phyloP scores from a whole-genome alignment of 2,888 invertebrate species.

The Platycheirus rosarum region DNA sequence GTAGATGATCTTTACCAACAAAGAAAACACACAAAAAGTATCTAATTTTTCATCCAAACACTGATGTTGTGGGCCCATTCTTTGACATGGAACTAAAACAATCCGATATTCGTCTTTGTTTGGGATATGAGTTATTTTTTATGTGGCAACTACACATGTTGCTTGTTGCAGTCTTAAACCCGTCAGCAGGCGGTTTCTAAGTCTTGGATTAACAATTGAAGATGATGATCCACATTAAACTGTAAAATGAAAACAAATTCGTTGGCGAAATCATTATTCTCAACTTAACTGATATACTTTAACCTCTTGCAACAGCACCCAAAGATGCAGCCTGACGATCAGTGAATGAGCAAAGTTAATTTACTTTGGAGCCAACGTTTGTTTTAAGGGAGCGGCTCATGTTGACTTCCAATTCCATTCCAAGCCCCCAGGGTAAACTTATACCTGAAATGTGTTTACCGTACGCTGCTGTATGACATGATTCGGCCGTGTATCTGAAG shows the following conservation, averaged over 20 bases:
- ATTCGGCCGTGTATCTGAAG: constrained; percentile 63
- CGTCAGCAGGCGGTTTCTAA: too few species aligned
- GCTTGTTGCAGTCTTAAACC: not conserved
- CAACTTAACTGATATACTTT: constrained; percentile 24
- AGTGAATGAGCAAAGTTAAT: constrained; percentile 43
- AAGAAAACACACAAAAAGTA: constrained; percentile 50
- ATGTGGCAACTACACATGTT: constrained; percentile 9
- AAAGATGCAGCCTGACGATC: constrained; percentile 23
- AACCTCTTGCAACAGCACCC: not conserved
- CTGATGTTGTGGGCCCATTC: constrained; percentile 44
- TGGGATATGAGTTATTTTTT: too few species aligned
- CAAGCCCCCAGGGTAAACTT: constrained; percentile 17
- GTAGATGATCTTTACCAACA: constrained; percentile 13
- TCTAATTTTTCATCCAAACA: constrained; percentile 72
- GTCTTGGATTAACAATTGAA: too few species aligned
- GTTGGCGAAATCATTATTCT: constrained; percentile 47
- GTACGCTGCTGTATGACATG: constrained; percentile 47
- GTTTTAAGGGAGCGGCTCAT: constrained; percentile 58
- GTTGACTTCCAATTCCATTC: constrained; percentile 64
- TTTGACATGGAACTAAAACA: constrained; percentile 64
- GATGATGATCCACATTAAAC: too few species aligned
- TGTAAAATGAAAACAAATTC: too few species aligned
- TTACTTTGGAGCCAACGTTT: constrained; percentile 58
- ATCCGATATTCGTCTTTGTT: constrained; percentile 37
- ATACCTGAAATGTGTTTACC: constrained; percentile 36